A percentile compares a stretch with the other conserved stretches of the same genome.
phyloP scores from a whole-genome alignment of 2,888 invertebrate genomes.

The Bombylius major region DNA sequence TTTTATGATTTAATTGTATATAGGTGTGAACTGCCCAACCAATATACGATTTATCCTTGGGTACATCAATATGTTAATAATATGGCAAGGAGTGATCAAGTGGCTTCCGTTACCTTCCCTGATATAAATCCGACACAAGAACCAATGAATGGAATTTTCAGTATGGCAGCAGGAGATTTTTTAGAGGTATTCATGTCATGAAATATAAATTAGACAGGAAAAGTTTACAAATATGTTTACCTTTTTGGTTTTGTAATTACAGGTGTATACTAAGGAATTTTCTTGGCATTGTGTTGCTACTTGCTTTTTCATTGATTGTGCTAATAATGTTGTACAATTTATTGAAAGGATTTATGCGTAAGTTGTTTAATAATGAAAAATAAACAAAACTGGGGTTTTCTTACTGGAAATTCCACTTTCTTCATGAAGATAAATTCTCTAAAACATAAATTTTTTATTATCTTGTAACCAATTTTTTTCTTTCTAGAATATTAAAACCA shows the following conservation, averaged over 20 bases:
- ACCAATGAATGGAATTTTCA: slow-evolving; percentile 52
- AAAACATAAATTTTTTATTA: too few species aligned
- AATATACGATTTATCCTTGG: slow-evolving; percentile 83
- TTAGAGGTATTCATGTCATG: slow-evolving; percentile 53
- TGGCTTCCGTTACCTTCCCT: slow-evolving; percentile 66
- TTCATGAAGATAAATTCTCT: too few species aligned
- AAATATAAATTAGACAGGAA: background rate
- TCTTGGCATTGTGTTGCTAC: slow-evolving; percentile 89
- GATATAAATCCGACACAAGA: slow-evolving; percentile 68
- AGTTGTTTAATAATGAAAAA: background rate
- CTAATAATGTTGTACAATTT: slow-evolving; percentile 89
- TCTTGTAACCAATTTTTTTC: background rate
- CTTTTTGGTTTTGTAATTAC: background rate
- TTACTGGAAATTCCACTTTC: background rate
- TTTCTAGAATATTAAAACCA: slow-evolving; percentile 59
- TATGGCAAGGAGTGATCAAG: slow-evolving; percentile 67
- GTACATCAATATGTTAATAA: slow-evolving; percentile 91
- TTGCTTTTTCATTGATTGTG: slow-evolving; percentile 98
- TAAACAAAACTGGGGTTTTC: background rate
- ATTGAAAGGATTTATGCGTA: slow-evolving; percentile 76
- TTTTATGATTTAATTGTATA: background rate
- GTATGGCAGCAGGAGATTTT: slow-evolving; percentile 96
- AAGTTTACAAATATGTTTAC: background rate
- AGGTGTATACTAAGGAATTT: too few species aligned
- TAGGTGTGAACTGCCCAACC: slow-evolving; percentile 43